Percentiles rank a stretch among this genome's conserved stretches.
These are phyloP conservation scores for Protobothrops flavoviridis DNA, from an alignment of 2,113 vertebrate species.

Conservation along the genomic window DNA sequence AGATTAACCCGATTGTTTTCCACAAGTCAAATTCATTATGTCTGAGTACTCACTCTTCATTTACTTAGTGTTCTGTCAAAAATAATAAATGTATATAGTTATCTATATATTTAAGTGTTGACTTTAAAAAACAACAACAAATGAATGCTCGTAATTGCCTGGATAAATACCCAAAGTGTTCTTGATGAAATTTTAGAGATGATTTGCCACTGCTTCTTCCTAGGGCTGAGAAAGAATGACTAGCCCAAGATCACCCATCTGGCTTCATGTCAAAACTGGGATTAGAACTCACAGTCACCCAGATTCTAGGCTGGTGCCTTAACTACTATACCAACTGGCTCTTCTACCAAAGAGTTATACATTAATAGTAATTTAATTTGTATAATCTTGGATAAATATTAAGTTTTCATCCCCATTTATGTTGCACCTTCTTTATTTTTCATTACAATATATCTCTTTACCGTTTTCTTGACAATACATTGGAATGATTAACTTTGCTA, in stretches of 20 bases:
- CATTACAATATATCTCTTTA: not conserved
- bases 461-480: not conserved
- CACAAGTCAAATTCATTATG: not conserved
- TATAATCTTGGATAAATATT: not conserved
- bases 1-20: not conserved
- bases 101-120: not conserved
- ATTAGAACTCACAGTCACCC: not conserved
- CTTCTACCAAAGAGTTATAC: not conserved
- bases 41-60: not conserved
- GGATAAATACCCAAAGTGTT: not conserved
- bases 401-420: not conserved
- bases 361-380: not conserved
- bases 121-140: not conserved
- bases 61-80: not conserved
- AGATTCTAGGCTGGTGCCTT: not conserved
- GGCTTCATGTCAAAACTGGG: not conserved
- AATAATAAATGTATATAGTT: not conserved
- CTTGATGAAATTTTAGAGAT: not conserved
- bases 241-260: not conserved
- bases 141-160: not conserved
- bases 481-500: not conserved
- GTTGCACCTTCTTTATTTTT: not conserved
- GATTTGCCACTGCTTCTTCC: not conserved
- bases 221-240: not conserved
- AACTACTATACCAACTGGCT: not conserved